Evolutionary conservation across 2,888 invertebrate species (phyloP).

Genomic region (Troides helena): DNA sequence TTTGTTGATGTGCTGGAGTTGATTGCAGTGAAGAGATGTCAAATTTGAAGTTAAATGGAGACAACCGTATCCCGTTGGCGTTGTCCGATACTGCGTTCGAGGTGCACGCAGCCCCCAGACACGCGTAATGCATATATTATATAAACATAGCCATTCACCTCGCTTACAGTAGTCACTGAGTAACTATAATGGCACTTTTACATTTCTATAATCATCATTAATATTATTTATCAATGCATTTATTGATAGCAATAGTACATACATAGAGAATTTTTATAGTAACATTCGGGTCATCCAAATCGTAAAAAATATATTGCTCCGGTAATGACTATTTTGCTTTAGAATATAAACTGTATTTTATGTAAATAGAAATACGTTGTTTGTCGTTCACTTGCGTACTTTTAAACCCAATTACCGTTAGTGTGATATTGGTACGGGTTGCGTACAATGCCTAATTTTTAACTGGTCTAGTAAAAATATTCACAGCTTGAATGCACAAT

Average conservation of each 20-base stretch:
- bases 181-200: slow-evolving; percentile 2
- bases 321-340: too few relatives aligned
- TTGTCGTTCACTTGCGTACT: too few relatives aligned
- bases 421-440: background rate
- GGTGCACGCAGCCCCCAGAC: slow-evolving; percentile 76
- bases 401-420: too few relatives aligned
- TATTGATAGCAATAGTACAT: background rate
- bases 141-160: slow-evolving; percentile 45
- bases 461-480: background rate
- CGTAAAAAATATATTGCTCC: slow-evolving; percentile 2
- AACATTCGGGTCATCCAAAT: background rate
- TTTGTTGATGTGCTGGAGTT: slow-evolving; percentile 39
- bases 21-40: slow-evolving; percentile 78
- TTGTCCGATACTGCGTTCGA: slow-evolving; percentile 77
- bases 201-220: background rate
- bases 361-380: too few relatives aligned
- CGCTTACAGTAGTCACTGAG: slow-evolving; percentile 44
- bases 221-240: background rate
- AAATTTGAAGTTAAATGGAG: slow-evolving; percentile 73
- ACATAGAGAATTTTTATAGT: background rate
- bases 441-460: background rate
- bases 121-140: slow-evolving; percentile 66
- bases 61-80: slow-evolving; percentile 76
- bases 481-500: background rate
- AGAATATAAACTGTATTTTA: too few relatives aligned